Evolutionary conservation across 2,888 invertebrate genomes (phyloP).

Genomic region (Mongoloraphidia duomilia): DNA sequence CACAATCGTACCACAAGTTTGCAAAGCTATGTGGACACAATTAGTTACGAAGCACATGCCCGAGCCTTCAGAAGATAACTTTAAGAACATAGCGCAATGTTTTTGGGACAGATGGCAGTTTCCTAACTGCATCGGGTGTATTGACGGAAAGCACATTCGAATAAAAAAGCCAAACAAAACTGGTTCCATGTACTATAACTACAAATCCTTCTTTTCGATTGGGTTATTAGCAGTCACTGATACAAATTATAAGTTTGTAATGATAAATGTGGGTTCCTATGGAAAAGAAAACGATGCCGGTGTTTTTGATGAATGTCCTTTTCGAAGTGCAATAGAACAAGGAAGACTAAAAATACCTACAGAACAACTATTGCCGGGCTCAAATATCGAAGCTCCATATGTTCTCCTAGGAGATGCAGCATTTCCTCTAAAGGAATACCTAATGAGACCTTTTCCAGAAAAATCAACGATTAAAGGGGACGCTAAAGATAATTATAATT

Average conservation of each 20-base stretch:
- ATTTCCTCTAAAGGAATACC: constrained; percentile 5
- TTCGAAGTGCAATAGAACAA: constrained; percentile 14
- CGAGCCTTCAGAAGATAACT: constrained; percentile 11
- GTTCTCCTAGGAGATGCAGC: constrained; percentile 11
- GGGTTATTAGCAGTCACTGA: constrained; percentile 12
- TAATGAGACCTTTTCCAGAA: constrained; percentile 16
- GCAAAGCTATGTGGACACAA: constrained; percentile 1
- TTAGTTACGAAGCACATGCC: constrained; percentile 15
- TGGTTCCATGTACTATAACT: background rate
- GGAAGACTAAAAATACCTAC: constrained; percentile 11
- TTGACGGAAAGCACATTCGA: constrained; percentile 7
- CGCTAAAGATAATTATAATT: constrained; percentile 13
- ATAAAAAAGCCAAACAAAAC: constrained; percentile 7
- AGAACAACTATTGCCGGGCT: constrained; percentile 13
- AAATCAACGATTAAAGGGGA: constrained; percentile 5
- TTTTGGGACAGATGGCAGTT: constrained; percentile 12
- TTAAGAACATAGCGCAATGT: constrained; percentile 10
- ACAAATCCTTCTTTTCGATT: constrained; percentile 12
- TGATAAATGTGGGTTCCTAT: constrained; percentile 15
- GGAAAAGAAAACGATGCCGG: constrained; percentile 17
- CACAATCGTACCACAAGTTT: background rate
- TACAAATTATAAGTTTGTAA: constrained; percentile 14
- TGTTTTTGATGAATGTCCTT: constrained; percentile 13
- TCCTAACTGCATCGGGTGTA: constrained; percentile 6
- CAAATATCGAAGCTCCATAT: constrained; percentile 10